Evolutionary conservation across 2,113 vertebrate genomes (phyloP).

Genomic region (Corythoichthys intestinalis): DNA sequence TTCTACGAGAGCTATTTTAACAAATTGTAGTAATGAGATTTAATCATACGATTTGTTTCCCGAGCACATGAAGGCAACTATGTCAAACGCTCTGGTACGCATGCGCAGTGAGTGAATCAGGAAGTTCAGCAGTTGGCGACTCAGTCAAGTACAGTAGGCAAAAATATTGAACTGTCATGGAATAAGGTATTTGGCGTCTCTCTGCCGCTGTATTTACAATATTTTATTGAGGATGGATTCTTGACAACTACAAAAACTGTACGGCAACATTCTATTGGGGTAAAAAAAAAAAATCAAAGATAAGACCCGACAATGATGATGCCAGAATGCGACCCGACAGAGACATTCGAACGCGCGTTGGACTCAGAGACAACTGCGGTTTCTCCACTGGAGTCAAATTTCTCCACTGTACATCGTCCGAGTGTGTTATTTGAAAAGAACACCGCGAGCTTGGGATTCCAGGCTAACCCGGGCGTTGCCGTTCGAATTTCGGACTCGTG

Average conservation of each 20-base stretch:
- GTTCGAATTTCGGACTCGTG: slow-evolving; percentile 68
- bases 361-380: slow-evolving; percentile 32
- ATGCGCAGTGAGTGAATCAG: slow-evolving; percentile 43
- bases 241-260: slow-evolving; percentile 6
- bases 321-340: slow-evolving; percentile 69
- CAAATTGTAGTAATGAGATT: neutral
- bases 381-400: slow-evolving; percentile 44
- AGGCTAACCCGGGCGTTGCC: slow-evolving; percentile 64
- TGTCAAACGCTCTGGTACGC: slow-evolving; percentile 13
- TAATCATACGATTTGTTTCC: neutral
- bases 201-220: neutral
- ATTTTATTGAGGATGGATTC: slow-evolving; percentile 31
- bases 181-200: neutral
- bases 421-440: slow-evolving; percentile 49
- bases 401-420: slow-evolving; percentile 34
- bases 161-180: slow-evolving; percentile 20
- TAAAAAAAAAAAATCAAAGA: neutral
- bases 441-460: slow-evolving; percentile 21
- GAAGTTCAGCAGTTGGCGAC: slow-evolving; percentile 40
- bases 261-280: neutral
- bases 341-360: slow-evolving; percentile 39
- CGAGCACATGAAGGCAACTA: slow-evolving; percentile 32
- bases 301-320: slow-evolving; percentile 68
- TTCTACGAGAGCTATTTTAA: neutral
- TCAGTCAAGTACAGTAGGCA: slow-evolving; percentile 42